Base-by-base conservation (phyloP, 2,113 vertebrate species). In the Neolamprologus fasciatus region DNA sequence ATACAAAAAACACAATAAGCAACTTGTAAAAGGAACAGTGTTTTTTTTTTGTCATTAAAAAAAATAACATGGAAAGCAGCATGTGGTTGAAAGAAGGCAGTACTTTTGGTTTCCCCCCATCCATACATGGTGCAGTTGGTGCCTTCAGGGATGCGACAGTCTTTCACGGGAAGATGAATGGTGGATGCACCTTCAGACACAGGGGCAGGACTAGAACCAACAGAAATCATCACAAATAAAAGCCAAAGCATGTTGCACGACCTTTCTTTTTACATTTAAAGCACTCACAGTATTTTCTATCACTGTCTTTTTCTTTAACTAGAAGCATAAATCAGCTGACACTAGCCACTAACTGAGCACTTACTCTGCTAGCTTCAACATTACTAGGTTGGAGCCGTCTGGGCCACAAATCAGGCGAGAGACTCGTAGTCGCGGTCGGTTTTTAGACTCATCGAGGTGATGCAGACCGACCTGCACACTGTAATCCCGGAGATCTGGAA, bases 21-120 rank as follows among this genome's bases (percentile, higher is more conserved):
- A 5, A 53, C 9, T 47, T 23, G 54, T 16, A 12, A 73, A 66
- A 3, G 7, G 26, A 17, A 2, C 7, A 54, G 10, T 9, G n/a
- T 1, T 26, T 5, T 11, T 5, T 11, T 73, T 79, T 26, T 57
- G 14, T 68, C 33, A 80, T 23, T 11, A 21, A 6, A 31, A 23
- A 6, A 26, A 6, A 50, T 57, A 3, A 40, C 23, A 68, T 55
- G 17, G 14, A 81, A 37, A 33, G 45, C 61, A 23, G 33, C 42
- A 57, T 82, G 11, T 86, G 68, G 73, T 63, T 84, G 54, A 85
- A 89, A 83, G 81, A 84, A 71, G 85, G 53, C 90, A 87, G 87
- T 97, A 99, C 98, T 97, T 98, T 98, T 98, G 92, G 98, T 99
- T 92, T 99, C 97, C 92, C 98, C 98, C 98, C 98, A 99, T 96